These are phyloP conservation scores for Tricholauxania praeusta DNA, from an alignment of 2,888 invertebrate species.

Conservation along the genomic window DNA sequence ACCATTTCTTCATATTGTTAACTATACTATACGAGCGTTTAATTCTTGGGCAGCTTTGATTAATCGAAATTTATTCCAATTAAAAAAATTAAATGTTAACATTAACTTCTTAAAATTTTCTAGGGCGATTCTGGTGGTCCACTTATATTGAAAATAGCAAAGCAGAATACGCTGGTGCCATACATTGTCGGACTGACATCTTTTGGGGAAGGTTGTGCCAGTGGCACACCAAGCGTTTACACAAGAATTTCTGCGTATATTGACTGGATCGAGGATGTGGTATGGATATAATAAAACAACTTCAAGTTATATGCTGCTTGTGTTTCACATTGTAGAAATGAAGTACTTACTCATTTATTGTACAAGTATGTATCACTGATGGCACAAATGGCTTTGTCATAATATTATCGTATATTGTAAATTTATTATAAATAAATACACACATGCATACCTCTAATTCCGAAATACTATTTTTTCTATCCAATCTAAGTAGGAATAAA, in stretches of 20 bases:
- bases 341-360: slow-evolving; percentile 7
- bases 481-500: slow-evolving; percentile 65
- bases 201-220: slow-evolving; percentile 22
- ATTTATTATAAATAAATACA: neutral
- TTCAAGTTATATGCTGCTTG: no score
- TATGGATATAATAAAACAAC: neutral
- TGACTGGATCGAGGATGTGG: slow-evolving; percentile 19
- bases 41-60: no score
- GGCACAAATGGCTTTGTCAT: slow-evolving; percentile 9
- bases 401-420: neutral
- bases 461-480: slow-evolving; percentile 63
- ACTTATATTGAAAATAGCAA: neutral
- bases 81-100: no score
- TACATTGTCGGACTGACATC: slow-evolving; percentile 25
- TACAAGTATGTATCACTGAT: neutral
- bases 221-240: slow-evolving; percentile 22
- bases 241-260: slow-evolving; percentile 17
- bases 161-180: neutral
- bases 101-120: neutral
- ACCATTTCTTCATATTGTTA: no score
- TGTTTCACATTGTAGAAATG: neutral
- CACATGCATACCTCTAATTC: no score
- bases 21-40: no score
- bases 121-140: slow-evolving; percentile 31
- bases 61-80: no score